Evolutionary conservation across 2,113 vertebrate genomes (phyloP).

Genomic region (Peromyscus polionotus): DNA sequence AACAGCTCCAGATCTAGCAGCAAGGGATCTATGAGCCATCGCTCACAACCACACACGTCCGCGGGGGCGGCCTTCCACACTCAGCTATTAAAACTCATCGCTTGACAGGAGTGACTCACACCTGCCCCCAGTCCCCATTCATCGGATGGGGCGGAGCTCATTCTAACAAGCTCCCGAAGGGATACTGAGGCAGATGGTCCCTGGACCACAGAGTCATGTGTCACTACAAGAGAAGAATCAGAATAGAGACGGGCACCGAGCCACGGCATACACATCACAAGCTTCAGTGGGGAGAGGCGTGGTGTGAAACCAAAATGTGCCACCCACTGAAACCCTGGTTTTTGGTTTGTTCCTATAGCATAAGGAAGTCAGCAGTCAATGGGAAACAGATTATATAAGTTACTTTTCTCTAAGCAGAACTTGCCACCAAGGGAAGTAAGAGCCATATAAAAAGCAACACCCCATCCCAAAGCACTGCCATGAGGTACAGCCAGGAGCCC

Average conservation of each 20-base stretch:
- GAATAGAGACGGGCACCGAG: background rate
- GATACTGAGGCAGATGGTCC: constrained; percentile 68
- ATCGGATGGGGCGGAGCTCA: background rate
- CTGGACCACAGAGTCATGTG: background rate
- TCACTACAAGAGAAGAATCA: background rate
- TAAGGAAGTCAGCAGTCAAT: constrained; percentile 60
- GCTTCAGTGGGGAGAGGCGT: background rate
- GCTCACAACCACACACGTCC: background rate
- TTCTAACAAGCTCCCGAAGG: constrained; percentile 76
- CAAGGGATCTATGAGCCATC: background rate
- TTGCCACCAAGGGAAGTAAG: constrained; percentile 44
- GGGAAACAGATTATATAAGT: constrained; percentile 74
- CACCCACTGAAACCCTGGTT: constrained; percentile 18
- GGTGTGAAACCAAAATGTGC: constrained; percentile 47
- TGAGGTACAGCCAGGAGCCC: background rate
- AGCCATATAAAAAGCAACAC: constrained; percentile 69
- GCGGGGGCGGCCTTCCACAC: background rate
- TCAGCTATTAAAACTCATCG: background rate
- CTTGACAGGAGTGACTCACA: background rate
- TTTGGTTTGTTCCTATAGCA: constrained; percentile 66
- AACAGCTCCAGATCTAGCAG: background rate
- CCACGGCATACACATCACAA: background rate
- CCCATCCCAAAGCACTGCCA: constrained; percentile 68
- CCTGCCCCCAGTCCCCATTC: background rate
- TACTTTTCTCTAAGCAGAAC: constrained; percentile 72